Base-by-base conservation (phyloP, 1,140 invertebrate species). In the Holcopasites calliopsidis region DNA sequence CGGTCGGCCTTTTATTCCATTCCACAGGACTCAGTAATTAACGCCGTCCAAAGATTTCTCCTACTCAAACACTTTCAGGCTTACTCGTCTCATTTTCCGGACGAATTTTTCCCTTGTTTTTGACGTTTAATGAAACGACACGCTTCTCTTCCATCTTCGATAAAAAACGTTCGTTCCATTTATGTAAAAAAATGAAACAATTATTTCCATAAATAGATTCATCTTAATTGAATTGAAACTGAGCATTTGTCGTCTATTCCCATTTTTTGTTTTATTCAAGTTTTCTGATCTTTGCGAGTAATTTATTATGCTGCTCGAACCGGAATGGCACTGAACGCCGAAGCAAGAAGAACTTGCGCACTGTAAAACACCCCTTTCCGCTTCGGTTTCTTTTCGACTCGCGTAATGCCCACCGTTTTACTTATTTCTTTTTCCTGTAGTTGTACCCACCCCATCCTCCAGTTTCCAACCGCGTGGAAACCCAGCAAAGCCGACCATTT, bases 391-490 rank as follows among this genome's bases (percentile, higher is more conserved):
- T 31, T 47, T 57, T 11, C 50, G 2, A 23, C 26, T 18, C 33
- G 28, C 49, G 31, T 58, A 47, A 26, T 49, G 11, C 40, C 28
- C 33, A 33, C 13, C 23, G 28, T 52, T 31, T 49, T 65, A 16
- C 33, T 33, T 5, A 26, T 61, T 52, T 55, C 44, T 55, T 50
- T 35, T 4, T 47, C 33, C 38, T 47, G 44, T n/a, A n/a, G 31
- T 7, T 28, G 16, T 18, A 13, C 26, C 16, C 8, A n/a, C 18
- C n/a, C 2, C 23, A 6, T 31, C 49, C 23, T 52, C 60, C 38
- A 52, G 31, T 52, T 28, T 42, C 44, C 66, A 80, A 21, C 21
- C 70, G 33, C 18, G 31, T 7, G 16, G 21, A 58, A 66, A 13
- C 49, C 47, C 26, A 26, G 8, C 1, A 6, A 18, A 38, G 35